Conservation (phyloP, 2,113 vertebrate species). For the Myrmophylax atrothorax region DNA sequence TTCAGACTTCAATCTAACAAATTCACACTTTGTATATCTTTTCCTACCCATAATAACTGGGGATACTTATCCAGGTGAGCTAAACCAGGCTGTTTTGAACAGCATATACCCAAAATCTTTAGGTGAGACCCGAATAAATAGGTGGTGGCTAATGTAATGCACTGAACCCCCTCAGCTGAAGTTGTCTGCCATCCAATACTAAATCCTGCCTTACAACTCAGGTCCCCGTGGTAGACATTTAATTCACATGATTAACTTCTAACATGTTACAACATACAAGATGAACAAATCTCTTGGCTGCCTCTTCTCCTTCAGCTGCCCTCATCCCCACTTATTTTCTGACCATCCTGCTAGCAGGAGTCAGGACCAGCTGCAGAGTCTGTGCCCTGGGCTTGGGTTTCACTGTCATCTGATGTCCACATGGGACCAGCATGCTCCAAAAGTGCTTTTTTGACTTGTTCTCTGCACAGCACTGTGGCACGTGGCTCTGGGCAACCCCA, state of each 20-base stretch:
- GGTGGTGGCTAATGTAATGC: rapidly evolving
- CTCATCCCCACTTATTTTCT: rapidly evolving
- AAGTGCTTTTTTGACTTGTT: neutral
- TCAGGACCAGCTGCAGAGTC: rapidly evolving
- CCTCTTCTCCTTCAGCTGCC: neutral
- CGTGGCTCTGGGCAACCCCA: neutral
- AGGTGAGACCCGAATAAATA: neutral
- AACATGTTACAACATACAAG: neutral
- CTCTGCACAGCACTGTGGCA: rapidly evolving
- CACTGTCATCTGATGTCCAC: neutral
- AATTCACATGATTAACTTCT: neutral
- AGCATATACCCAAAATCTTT: neutral
- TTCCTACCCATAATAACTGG: neutral
- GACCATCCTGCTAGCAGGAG: neutral
- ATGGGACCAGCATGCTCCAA: rapidly evolving
- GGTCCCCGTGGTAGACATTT: neutral
- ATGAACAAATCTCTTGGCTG: neutral
- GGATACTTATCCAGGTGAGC: neutral
- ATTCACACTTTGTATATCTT: neutral
- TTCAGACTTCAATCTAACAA: neutral
- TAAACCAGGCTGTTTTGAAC: neutral
- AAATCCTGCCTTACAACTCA: neutral
- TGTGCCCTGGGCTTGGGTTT: neutral
- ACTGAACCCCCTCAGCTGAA: neutral
- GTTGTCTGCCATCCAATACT: neutral